A percentile compares a stretch with the other conserved stretches of the same genome.
Evolutionary conservation across 1,140 invertebrate genomes (phyloP).

Genomic region (Tetraneura akinire): DNA sequence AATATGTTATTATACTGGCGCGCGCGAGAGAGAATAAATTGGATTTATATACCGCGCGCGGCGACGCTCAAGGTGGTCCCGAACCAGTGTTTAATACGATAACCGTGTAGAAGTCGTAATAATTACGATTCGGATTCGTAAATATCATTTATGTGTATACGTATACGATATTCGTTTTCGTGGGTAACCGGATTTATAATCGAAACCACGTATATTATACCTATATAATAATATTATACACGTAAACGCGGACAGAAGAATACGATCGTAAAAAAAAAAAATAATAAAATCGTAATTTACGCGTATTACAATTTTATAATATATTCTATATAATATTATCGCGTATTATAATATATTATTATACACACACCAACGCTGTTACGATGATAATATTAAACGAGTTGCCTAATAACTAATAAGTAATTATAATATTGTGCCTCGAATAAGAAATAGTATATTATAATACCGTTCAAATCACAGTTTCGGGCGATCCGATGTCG

Average conservation of each 20-base stretch:
- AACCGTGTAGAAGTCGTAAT: neutral
- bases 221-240: neutral
- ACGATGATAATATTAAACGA: neutral
- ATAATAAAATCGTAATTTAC: neutral
- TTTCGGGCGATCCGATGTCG: neutral
- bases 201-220: neutral
- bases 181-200: slow-evolving; percentile 19
- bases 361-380: neutral
- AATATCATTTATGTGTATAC: neutral
- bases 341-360: neutral
- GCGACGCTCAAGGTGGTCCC: slow-evolving; percentile 33
- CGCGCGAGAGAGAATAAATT: slow-evolving; percentile 10
- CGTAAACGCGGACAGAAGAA: slow-evolving; percentile 10
- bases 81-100: neutral
- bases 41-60: neutral
- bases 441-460: no score
- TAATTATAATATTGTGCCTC: no score
- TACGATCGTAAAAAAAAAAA: neutral
- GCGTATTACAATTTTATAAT: no score
- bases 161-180: neutral
- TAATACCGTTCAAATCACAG: neutral
- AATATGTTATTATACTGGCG: neutral
- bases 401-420: no score
- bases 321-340: no score
- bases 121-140: slow-evolving; percentile 20